Percentiles rank a stretch among this genome's conserved stretches.
Evolutionary conservation across 2,888 invertebrate genomes (phyloP).

Genomic region (Caenorhabditis angaria): DNA sequence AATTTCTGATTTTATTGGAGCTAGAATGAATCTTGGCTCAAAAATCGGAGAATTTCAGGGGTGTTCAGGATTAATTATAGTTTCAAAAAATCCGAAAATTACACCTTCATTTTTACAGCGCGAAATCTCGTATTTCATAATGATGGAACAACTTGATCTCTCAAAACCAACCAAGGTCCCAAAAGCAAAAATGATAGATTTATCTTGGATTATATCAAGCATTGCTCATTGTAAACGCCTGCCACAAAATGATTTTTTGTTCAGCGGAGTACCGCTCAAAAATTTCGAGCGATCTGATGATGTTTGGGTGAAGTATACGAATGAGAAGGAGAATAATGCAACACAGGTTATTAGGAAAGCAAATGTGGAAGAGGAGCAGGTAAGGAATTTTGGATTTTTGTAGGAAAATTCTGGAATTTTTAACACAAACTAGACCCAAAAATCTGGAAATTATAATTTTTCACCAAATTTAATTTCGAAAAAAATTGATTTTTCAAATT

Average conservation of each 20-base stretch:
- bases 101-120: neutral
- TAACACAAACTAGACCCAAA: too few relatives aligned
- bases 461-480: too few relatives aligned
- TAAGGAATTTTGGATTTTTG: neutral
- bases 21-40: too few relatives aligned
- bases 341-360: constrained; percentile 14
- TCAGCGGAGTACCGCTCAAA: constrained; percentile 7
- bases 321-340: constrained; percentile 23
- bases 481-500: too few relatives aligned
- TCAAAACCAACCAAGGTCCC: too few relatives aligned
- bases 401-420: neutral
- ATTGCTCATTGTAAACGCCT: constrained; percentile 13
- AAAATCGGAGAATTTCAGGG: too few relatives aligned
- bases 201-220: constrained; percentile 31
- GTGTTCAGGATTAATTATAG: too few relatives aligned
- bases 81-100: too few relatives aligned
- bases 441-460: too few relatives aligned
- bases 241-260: constrained; percentile 7
- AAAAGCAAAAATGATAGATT: constrained; percentile 6
- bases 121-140: constrained; percentile 11
- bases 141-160: constrained; percentile 5
- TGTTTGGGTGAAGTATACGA: constrained; percentile 22
- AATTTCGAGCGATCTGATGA: constrained; percentile 25
- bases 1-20: neutral
- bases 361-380: neutral